A percentile compares a stretch with the other conserved stretches of the same genome.
phyloP scores from a whole-genome alignment of 1,140 invertebrate genomes.

The Daktulosphaira vitifoliae region DNA sequence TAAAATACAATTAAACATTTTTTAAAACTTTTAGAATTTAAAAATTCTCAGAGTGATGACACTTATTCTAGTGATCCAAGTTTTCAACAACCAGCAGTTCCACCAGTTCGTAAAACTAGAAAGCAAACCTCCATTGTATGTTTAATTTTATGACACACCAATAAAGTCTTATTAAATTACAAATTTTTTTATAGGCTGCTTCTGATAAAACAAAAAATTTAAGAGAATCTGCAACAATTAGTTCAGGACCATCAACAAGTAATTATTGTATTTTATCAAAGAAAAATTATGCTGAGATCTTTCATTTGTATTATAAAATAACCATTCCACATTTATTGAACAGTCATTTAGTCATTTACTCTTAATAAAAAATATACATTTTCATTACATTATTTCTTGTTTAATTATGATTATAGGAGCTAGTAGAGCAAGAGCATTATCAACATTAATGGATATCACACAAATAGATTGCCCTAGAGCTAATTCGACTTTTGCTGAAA shows the following conservation, averaged over 20 bases:
- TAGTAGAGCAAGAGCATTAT: constrained; percentile 10
- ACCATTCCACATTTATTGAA: no score
- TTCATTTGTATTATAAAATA: no score
- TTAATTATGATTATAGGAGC: constrained; percentile 17
- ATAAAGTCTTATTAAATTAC: no score
- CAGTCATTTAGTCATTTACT: no score
- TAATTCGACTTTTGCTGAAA: constrained; percentile 13
- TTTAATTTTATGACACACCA: no score
- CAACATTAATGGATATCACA: constrained; percentile 5
- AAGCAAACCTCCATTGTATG: constrained; percentile 23
- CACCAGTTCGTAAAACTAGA: constrained; percentile 6
- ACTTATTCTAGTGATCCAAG: neutral
- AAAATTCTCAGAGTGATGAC: neutral
- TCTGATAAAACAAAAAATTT: neutral
- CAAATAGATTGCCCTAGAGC: constrained; percentile 9
- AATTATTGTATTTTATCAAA: neutral
- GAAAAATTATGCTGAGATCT: neutral
- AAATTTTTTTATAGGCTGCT: neutral
- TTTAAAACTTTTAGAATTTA: constrained; percentile 1
- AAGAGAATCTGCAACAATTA: constrained; percentile 8
- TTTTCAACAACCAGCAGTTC: constrained; percentile 23
- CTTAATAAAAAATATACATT: neutral
- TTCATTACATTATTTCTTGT: constrained; percentile 1
- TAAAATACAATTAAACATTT: no score
- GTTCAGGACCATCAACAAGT: constrained; percentile 10